phyloP scores from a whole-genome alignment of 2,888 invertebrate genomes.

The Sarcophaga subvicina region DNA sequence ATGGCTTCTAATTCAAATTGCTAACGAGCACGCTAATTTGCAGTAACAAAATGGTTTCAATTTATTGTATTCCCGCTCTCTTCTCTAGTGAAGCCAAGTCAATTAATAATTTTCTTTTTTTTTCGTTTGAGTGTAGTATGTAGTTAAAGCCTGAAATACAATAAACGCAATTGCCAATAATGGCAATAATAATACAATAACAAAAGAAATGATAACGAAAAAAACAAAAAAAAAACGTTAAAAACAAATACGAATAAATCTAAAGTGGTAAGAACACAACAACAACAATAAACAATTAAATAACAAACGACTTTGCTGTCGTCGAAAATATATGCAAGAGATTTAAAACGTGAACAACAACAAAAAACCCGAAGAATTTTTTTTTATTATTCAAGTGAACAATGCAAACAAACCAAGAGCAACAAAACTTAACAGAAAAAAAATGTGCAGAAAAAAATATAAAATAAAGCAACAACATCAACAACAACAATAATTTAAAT shows the following conservation, averaged over 20 bases:
- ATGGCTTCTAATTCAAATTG: too few relatives aligned
- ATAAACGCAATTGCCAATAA: constrained; percentile 49
- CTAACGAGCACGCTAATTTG: too few relatives aligned
- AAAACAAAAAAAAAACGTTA: not conserved
- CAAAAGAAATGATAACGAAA: not conserved
- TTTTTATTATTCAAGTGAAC: too few relatives aligned
- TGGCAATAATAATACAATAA: constrained; percentile 27
- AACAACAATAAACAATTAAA: constrained; percentile 48
- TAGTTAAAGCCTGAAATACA: constrained; percentile 21
- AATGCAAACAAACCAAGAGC: too few relatives aligned
- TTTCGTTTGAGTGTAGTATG: constrained; percentile 9
- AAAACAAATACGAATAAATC: constrained; percentile 43
- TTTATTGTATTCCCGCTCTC: too few relatives aligned
- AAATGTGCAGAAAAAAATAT: not conserved
- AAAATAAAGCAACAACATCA: not conserved
- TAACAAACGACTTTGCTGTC: constrained; percentile 60
- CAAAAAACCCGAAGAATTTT: constrained; percentile 45
- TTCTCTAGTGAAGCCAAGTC: not conserved
- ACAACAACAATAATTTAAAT: not conserved
- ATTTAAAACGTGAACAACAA: constrained; percentile 40
- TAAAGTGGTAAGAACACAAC: constrained; percentile 15
- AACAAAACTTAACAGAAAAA: not conserved
- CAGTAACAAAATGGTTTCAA: too few relatives aligned
- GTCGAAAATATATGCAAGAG: constrained; percentile 35
- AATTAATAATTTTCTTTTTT: constrained; percentile 23